Evolutionary conservation across 2,113 vertebrate species (phyloP).

Genomic region (Syngnathus floridae): DNA sequence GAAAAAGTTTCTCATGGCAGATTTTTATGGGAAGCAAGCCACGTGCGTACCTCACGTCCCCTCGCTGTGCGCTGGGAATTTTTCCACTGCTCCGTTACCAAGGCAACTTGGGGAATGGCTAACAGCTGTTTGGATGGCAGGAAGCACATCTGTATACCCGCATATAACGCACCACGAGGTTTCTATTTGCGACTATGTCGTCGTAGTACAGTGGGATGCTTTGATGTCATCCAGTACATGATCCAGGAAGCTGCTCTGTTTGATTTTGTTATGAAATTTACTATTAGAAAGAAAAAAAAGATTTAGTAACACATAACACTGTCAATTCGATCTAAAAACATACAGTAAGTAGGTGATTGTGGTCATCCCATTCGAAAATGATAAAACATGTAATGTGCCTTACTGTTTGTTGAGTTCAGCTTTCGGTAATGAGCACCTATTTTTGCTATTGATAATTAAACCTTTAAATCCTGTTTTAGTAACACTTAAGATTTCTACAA

Average conservation of each 20-base stretch:
- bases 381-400: too few relatives aligned
- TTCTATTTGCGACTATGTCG: neutral
- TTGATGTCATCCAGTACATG: neutral
- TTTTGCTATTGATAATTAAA: too few relatives aligned
- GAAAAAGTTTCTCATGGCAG: constrained; percentile 9
- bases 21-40: constrained; percentile 5
- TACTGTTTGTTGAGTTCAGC: too few relatives aligned
- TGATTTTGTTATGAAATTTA: neutral
- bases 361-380: too few relatives aligned
- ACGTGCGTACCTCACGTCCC: constrained; percentile 8
- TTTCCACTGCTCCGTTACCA: constrained; percentile 62
- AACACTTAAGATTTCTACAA: too few relatives aligned
- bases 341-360: too few relatives aligned
- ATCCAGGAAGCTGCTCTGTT: neutral
- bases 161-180: constrained; percentile 6
- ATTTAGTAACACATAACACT: too few relatives aligned
- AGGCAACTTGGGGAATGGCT: constrained; percentile 55
- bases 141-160: constrained; percentile 41
- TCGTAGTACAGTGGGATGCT: neutral
- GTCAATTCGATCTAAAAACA: too few relatives aligned
- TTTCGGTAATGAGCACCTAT: too few relatives aligned
- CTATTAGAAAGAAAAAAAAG: too few relatives aligned
- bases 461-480: too few relatives aligned
- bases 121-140: constrained; percentile 58
- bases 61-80: constrained; percentile 43